Evolutionary conservation across 2,797 vertebrate genomes (phyloP), one percentile per base, ranked within the genome.

Genomic region (Epinephelus awoara): DNA sequence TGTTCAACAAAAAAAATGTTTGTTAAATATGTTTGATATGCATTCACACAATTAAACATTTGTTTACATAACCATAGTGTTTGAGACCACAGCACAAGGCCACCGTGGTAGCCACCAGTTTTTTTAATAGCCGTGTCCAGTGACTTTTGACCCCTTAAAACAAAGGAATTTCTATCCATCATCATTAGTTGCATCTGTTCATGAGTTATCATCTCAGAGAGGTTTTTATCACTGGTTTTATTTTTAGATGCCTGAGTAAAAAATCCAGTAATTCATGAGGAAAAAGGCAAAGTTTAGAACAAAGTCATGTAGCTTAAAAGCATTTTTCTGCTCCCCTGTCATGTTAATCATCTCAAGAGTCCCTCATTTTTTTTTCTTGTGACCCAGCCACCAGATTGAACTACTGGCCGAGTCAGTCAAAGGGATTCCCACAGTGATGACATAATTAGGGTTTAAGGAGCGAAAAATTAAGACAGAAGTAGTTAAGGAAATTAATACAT

Each of bases 1-100:
- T 25, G 75, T 85, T 88, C 62, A 70, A 85, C 63, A 72, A 87
- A 82, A 67, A 67, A 72, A 67, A 80, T 85, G 84, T 86, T 90
- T 93, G 85, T 90, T 92, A 79, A 88, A 86, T 89, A 90, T 92
- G 91, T 93, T 91, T 94, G 89, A 92, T 92, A 92, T 93, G 87
- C 85, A 87, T 92, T 88, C 85, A 88, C 89, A 86, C 70, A 59
- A 93, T 91, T 93, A 94, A 94, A 94, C 79, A 85, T 88, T 89
- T 92, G 84, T 92, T 91, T 90, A 84, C 72, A 85, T 88, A 67
- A 79, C 62, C 18, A 51, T 38, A 42, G 21, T 74, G 73, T 76
- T 73, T 86, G 67, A 78, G 57, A 84, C 10, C 13, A 0, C 5
- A 51, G 21, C n/a, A 65, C 34, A 44, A 72, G 29, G 62, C 47